phyloP scores from a whole-genome alignment of 2,888 invertebrate species.

The Microctonus brassicae region DNA sequence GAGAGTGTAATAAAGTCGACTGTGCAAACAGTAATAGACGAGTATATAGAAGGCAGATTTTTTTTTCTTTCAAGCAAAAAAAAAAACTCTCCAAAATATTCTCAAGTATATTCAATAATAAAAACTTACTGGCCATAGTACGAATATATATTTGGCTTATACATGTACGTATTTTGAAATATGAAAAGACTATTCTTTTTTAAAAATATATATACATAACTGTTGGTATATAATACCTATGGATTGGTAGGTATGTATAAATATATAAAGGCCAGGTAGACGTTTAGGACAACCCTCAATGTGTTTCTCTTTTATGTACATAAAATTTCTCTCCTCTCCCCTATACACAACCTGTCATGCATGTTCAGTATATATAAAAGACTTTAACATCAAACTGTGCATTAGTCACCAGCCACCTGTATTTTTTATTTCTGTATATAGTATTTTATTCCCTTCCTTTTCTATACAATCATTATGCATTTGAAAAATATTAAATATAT shows the following conservation, averaged over 20 bases:
- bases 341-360: slow-evolving; percentile 44
- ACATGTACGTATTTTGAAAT: too few relatives aligned
- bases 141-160: not conserved
- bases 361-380: slow-evolving; percentile 25
- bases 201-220: not conserved
- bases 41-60: not conserved
- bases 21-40: not conserved
- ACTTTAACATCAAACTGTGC: not conserved
- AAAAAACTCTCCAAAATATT: not conserved
- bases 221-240: not conserved
- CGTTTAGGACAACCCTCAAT: slow-evolving; percentile 37
- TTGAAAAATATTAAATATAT: too few relatives aligned
- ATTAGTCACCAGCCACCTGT: slow-evolving; percentile 5
- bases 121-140: not conserved
- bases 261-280: slow-evolving; percentile 43
- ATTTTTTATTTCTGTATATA: too few relatives aligned
- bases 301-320: not conserved
- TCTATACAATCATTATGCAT: not conserved
- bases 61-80: not conserved
- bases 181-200: too few relatives aligned
- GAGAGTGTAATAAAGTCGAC: not conserved
- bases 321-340: not conserved
- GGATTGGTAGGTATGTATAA: too few relatives aligned
- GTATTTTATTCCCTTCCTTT: not conserved
- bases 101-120: not conserved